phyloP scores from a whole-genome alignment of 2,888 invertebrate genomes.

The Isotomurus palustris region DNA sequence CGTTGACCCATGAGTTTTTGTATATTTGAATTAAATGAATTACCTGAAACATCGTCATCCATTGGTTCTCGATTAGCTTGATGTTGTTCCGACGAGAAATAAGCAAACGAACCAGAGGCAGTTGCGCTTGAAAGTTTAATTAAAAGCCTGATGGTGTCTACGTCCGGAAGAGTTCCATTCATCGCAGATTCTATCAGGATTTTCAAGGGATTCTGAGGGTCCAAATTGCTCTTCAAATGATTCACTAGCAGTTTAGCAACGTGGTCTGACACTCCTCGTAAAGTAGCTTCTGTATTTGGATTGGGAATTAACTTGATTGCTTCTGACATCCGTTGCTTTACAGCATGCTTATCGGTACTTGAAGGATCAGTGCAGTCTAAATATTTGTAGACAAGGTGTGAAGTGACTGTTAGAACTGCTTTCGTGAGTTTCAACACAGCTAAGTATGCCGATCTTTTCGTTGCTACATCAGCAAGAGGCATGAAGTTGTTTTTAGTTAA shows the following conservation, averaged over 20 bases:
- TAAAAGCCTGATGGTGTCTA: constrained; percentile 66
- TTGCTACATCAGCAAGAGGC: constrained; percentile 70
- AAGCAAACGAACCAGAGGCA: constrained; percentile 57
- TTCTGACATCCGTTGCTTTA: no score
- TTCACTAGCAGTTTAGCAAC: constrained; percentile 75
- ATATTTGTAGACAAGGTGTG: constrained; percentile 74
- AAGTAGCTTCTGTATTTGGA: constrained; percentile 74
- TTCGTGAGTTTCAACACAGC: constrained; percentile 84
- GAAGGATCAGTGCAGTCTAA: no score
- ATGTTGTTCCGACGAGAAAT: constrained; percentile 42
- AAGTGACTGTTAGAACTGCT: constrained; percentile 79
- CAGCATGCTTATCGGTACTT: no score
- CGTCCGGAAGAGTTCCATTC: constrained; percentile 65
- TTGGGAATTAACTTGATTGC: constrained; percentile 61
- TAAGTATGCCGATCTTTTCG: constrained; percentile 76
- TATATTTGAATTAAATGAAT: constrained; percentile 15
- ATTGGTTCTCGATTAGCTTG: constrained; percentile 43
- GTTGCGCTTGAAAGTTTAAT: constrained; percentile 75
- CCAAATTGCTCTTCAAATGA: constrained; percentile 58
- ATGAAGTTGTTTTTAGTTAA: constrained; percentile 79
- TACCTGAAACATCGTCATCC: constrained; percentile 51
- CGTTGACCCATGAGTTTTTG: background rate
- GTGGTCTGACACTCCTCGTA: constrained; percentile 76
- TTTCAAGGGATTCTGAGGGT: constrained; percentile 30
- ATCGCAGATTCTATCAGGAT: constrained; percentile 34